Evolutionary conservation across 30 jellyfish, hydroid and myxozoan genomes (phyloP).

Genomic region (Aurelia aurita): DNA sequence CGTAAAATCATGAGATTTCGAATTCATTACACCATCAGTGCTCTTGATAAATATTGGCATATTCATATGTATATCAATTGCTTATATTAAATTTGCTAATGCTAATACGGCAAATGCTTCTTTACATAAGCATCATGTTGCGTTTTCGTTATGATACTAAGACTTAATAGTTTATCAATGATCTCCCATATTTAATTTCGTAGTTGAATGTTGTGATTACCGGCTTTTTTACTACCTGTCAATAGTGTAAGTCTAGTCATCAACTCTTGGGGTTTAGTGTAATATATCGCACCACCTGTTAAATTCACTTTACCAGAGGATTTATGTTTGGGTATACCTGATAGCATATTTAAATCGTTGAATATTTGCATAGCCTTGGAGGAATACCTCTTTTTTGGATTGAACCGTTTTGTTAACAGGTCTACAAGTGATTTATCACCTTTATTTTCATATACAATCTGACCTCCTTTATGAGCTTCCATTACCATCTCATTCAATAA

Average conservation of each 20-base stretch:
- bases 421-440: conserved; percentile 36
- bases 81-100: conserved; percentile 19
- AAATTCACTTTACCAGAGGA: conserved; percentile 3
- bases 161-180: conserved; percentile 16
- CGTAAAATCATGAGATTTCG: conserved; percentile 21
- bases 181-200: conserved; percentile 28
- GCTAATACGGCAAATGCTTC: no score
- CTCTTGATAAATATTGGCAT: conserved; percentile 9
- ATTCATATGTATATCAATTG: conserved; percentile 27
- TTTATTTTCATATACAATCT: conserved; percentile 22
- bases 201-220: conserved; percentile 1
- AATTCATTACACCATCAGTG: background rate
- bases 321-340: conserved; percentile 33
- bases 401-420: conserved; percentile 41
- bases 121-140: conserved; percentile 11
- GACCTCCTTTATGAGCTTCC: conserved; percentile 48
- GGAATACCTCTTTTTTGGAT: conserved; percentile 32
- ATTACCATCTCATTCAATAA: conserved; percentile 20
- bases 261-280: conserved; percentile 38
- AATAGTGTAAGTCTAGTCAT: conserved; percentile 18
- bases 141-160: conserved; percentile 16
- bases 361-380: conserved; percentile 37
- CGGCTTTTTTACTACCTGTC: conserved; percentile 28
- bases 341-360: conserved; percentile 33
- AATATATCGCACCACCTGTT: conserved; percentile 27